Base-by-base conservation (phyloP, 2,797 vertebrate genomes). In the Mormyrus proboscirostris region DNA sequence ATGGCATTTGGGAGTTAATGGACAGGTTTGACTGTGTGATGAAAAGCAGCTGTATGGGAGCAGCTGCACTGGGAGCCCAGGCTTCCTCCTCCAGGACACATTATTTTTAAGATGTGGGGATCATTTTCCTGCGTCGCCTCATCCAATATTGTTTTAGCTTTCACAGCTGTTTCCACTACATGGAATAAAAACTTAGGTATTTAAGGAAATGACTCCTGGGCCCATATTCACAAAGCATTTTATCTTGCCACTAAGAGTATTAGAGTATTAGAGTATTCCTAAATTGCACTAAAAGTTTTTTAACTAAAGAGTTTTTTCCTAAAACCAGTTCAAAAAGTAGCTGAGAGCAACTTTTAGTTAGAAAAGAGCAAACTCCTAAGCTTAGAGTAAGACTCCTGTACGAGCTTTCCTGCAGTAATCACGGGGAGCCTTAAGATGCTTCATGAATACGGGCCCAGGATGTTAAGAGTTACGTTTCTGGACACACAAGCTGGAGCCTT, bases 171-270 rank as follows among this genome's bases (percentile, higher is more conserved):
- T 84, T 91, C 79, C 53, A 87, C 87, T 47, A 6, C 88, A 85
- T 76, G 33, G 88, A 88, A 89, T 59, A 87, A 88, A 86, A 88
- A 76, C 41, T 84, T 50, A 16, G 33, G 83, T 88, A 76, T 87
- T 86, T 62, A 86, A 59, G 88, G 25, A 87, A 88, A 90, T 65
- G 41, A 91, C 88, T 50, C 76, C 47, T 47, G 57, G 29, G 62
- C 19, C 55, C 55, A 22, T 57, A 57, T 22, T 59, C 57, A 22
- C 57, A 59, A 59, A 59, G 57, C 57, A 59, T 59, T 57, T 57
- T 57, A 57, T 57, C 55, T 57, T n/a, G 1, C 19, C 16, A 57
- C 55, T 57, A 57, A 57, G 19, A n/a, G 55, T n/a, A 57, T 4
- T 57, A n/a, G n/a, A n/a, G n/a, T n/a, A n/a, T n/a, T n/a, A 57